Conservation (phyloP, 2,888 invertebrate species). For the Mesochorus sp. region DNA sequence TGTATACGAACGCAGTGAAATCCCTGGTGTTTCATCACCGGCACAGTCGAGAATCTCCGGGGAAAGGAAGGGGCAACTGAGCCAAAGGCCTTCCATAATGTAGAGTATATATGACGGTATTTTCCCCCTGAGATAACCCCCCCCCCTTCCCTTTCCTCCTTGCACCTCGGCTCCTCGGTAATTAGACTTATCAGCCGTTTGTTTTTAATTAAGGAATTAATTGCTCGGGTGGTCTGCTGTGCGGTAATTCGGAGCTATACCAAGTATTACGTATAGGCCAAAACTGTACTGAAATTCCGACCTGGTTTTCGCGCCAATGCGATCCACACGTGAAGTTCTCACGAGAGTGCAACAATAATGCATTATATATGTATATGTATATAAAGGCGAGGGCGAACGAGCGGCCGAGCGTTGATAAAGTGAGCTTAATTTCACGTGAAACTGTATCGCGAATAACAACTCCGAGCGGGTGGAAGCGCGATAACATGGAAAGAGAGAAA, state of each 20-base stretch:
- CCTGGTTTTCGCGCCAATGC: background rate
- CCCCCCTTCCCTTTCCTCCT: no score
- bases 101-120: background rate
- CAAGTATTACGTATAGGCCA: background rate
- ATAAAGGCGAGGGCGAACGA: background rate
- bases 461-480: background rate
- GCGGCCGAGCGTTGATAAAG: background rate
- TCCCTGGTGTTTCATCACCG: constrained; percentile 37
- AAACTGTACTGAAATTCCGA: constrained; percentile 22
- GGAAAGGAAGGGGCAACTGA: no score
- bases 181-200: constrained; percentile 59
- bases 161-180: constrained; percentile 26
- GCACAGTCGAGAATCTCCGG: constrained; percentile 4
- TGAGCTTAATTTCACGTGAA: constrained; percentile 11
- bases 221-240: constrained; percentile 38
- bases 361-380: background rate
- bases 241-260: constrained; percentile 12
- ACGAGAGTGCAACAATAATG: background rate
- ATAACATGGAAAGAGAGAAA: background rate
- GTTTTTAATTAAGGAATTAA: constrained; percentile 65
- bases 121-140: background rate
- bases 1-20: constrained; percentile 12
- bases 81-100: background rate
- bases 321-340: constrained; percentile 16
- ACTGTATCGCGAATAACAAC: background rate